These are phyloP conservation scores for Lochmaea crataegi DNA, from an alignment of 2,888 invertebrate genomes.

Conservation along the genomic window DNA sequence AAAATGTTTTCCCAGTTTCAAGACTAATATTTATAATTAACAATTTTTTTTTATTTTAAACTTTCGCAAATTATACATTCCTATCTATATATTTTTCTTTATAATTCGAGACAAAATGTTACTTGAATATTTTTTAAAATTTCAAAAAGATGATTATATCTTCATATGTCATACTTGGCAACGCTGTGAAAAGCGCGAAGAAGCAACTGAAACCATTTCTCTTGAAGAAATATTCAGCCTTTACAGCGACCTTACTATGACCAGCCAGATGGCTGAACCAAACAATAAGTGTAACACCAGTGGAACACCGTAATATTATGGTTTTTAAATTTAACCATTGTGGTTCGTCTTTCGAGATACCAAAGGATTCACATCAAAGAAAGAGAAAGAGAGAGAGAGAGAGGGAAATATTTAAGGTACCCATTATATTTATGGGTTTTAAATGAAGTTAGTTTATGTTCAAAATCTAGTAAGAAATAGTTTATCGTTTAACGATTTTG, in stretches of 20 bases:
- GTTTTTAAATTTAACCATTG: slow-evolving; percentile 48
- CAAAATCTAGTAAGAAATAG: not conserved
- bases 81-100: too few relatives aligned
- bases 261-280: slow-evolving; percentile 45
- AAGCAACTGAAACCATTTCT: slow-evolving; percentile 42
- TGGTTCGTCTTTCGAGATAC: slow-evolving; percentile 40
- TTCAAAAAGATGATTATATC: too few relatives aligned
- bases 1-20: too few relatives aligned
- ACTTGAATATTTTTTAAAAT: not conserved
- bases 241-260: slow-evolving; percentile 43
- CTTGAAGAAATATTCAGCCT: slow-evolving; percentile 43
- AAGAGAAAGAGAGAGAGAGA: not conserved
- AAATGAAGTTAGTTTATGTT: not conserved
- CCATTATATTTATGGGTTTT: not conserved
- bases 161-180: slow-evolving; percentile 1
- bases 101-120: not conserved
- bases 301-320: slow-evolving; percentile 48
- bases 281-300: slow-evolving; percentile 51
- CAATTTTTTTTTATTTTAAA: too few relatives aligned
- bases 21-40: too few relatives aligned
- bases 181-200: slow-evolving; percentile 34
- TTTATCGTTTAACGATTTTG: not conserved
- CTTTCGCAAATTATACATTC: not conserved
- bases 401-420: not conserved
- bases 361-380: slow-evolving; percentile 9